Evolutionary conservation across 2,113 vertebrate species (phyloP).

Genomic region (Microcebus murinus): DNA sequence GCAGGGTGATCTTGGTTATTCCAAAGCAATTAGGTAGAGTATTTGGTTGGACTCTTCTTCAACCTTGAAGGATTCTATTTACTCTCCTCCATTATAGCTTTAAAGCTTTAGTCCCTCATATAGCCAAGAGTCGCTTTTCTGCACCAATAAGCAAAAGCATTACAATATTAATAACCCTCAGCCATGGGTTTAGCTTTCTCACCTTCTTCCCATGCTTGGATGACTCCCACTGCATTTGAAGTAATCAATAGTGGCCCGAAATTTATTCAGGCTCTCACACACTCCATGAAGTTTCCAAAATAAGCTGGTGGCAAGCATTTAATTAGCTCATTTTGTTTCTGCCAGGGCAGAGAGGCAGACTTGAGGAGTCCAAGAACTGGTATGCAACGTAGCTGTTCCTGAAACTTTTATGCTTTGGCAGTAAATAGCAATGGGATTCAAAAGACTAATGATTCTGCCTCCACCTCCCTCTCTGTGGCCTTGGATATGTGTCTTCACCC

Average conservation of each 20-base stretch:
- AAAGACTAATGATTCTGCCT: slow-evolving; percentile 15
- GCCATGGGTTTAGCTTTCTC: slow-evolving; percentile 68
- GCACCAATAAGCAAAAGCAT: slow-evolving; percentile 68
- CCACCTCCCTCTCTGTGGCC: background rate
- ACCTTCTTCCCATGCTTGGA: slow-evolving; percentile 63
- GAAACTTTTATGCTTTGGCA: slow-evolving; percentile 20
- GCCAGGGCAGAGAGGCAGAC: slow-evolving; percentile 7
- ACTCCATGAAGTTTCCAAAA: slow-evolving; percentile 76
- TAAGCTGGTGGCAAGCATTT: slow-evolving; percentile 73
- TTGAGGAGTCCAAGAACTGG: slow-evolving; percentile 32
- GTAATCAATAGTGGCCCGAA: slow-evolving; percentile 70
- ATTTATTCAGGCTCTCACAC: slow-evolving; percentile 72
- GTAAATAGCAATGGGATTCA: background rate
- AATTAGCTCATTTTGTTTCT: slow-evolving; percentile 79
- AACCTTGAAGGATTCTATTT: slow-evolving; percentile 81
- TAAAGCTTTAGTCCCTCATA: slow-evolving; percentile 71
- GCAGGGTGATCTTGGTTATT: slow-evolving; percentile 79
- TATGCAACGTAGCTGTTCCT: slow-evolving; percentile 28
- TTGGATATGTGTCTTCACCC: background rate
- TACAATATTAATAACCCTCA: slow-evolving; percentile 73
- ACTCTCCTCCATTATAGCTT: slow-evolving; percentile 71
- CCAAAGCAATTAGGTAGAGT: slow-evolving; percentile 78
- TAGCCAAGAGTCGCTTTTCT: slow-evolving; percentile 74
- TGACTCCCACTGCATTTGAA: slow-evolving; percentile 69
- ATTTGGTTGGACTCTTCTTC: slow-evolving; percentile 82